phyloP scores from a whole-genome alignment of 2,888 invertebrate species.

The Leptopilina syphax region DNA sequence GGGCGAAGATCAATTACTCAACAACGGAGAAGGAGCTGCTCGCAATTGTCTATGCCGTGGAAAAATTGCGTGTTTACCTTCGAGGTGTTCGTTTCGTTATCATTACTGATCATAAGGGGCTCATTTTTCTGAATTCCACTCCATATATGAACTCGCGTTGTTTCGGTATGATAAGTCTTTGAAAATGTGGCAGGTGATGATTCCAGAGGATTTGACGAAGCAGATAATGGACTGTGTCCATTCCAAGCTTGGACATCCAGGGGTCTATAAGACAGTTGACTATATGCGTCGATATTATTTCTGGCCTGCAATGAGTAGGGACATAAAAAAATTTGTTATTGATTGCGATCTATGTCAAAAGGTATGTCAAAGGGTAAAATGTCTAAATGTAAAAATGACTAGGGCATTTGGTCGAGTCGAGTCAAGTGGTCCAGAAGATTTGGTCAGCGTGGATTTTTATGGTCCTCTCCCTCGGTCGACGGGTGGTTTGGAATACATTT shows the following conservation, averaged over 20 bases:
- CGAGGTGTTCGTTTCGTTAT: background rate
- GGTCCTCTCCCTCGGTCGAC: background rate
- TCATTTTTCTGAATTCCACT: background rate
- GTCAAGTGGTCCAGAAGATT: background rate
- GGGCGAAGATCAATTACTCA: background rate
- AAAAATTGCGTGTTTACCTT: background rate
- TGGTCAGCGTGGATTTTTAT: background rate
- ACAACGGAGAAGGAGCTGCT: background rate
- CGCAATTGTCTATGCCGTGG: background rate
- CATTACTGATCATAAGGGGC: background rate
- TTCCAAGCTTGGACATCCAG: background rate
- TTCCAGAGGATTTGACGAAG: background rate
- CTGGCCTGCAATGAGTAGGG: background rate
- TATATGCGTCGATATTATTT: background rate
- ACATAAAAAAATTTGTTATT: constrained; percentile 3
- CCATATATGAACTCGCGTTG: background rate
- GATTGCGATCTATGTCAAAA: constrained; percentile 19
- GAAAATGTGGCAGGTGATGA: background rate
- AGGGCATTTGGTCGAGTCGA: background rate
- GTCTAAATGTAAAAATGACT: background rate
- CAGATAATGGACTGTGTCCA: background rate
- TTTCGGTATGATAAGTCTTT: background rate
- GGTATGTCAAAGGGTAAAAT: constrained; percentile 29
- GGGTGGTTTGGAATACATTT: background rate
- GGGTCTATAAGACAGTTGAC: background rate